These are phyloP conservation scores for Lota lota DNA, from an alignment of 2,113 vertebrate genomes.

Conservation along the genomic window DNA sequence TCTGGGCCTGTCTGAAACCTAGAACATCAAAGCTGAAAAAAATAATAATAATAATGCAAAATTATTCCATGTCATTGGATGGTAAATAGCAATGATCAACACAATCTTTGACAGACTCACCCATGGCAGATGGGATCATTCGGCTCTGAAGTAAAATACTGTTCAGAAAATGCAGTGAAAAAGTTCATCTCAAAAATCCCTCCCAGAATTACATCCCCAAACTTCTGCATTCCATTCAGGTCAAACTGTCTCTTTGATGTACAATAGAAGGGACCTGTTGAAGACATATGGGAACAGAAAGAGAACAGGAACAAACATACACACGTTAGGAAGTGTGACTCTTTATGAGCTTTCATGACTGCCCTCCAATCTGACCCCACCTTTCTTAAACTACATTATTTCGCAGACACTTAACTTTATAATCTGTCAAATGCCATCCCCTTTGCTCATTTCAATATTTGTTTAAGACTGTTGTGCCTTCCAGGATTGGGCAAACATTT, in stretches of 20 bases:
- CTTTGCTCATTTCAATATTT: no score
- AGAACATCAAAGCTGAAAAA: constrained; percentile 44
- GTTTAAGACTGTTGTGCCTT: no score
- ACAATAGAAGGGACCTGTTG: constrained; percentile 17
- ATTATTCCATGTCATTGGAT: background rate
- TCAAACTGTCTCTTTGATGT: constrained; percentile 30
- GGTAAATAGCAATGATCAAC: background rate
- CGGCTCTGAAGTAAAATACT: background rate
- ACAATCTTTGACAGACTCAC: background rate
- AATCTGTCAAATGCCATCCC: background rate
- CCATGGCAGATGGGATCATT: background rate
- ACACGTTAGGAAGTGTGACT: background rate
- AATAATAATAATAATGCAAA: no score
- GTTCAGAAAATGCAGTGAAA: constrained; percentile 34
- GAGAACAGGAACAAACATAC: constrained; percentile 1
- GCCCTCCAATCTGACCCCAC: background rate
- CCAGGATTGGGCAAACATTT: background rate
- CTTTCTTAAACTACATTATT: background rate
- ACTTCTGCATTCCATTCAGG: constrained; percentile 38
- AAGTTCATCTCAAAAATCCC: constrained; percentile 51
- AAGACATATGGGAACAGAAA: background rate
- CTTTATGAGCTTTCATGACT: background rate
- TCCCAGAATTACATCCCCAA: constrained; percentile 48
- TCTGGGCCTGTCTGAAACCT: constrained; percentile 53
- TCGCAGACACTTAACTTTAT: background rate